phyloP scores from a whole-genome alignment of 2,797 vertebrate genomes.

The Melanotaenia pygmaea region DNA sequence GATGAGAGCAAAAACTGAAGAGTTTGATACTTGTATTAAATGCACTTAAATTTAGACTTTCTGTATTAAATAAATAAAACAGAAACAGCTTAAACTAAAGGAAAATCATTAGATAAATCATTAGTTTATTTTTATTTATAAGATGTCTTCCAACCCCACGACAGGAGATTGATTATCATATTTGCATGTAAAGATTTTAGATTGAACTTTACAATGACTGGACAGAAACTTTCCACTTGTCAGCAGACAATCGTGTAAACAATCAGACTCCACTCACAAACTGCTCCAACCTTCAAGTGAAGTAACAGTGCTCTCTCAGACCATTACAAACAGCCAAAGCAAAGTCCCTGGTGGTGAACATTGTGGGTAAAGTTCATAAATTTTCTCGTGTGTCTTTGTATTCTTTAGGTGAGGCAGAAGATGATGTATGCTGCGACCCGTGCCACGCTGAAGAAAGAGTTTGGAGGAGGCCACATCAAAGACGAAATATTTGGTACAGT shows the following conservation, averaged over 20 bases:
- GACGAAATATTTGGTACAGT: slow-evolving; percentile 96
- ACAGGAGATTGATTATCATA: too few relatives aligned
- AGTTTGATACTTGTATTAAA: background rate
- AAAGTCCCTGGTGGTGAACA: background rate
- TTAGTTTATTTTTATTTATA: background rate
- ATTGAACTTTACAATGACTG: too few relatives aligned
- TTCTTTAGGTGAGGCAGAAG: slow-evolving; percentile 92
- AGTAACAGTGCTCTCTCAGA: background rate
- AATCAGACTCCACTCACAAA: background rate
- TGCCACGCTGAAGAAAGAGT: slow-evolving; percentile 98
- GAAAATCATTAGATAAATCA: too few relatives aligned
- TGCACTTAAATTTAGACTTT: background rate
- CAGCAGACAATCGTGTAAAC: background rate
- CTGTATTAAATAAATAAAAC: background rate
- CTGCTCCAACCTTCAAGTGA: too few relatives aligned
- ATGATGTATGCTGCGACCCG: slow-evolving; percentile 98
- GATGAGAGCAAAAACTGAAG: background rate
- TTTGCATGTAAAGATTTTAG: too few relatives aligned
- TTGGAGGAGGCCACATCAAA: slow-evolving; percentile 95
- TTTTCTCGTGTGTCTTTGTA: slow-evolving; percentile 4
- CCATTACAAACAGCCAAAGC: background rate
- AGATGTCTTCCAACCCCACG: background rate
- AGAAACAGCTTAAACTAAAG: background rate
- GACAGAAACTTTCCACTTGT: background rate
- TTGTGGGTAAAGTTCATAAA: background rate